These are phyloP conservation scores for Callopanchax toddi DNA, from an alignment of 2,113 vertebrate species.

Conservation along the genomic window DNA sequence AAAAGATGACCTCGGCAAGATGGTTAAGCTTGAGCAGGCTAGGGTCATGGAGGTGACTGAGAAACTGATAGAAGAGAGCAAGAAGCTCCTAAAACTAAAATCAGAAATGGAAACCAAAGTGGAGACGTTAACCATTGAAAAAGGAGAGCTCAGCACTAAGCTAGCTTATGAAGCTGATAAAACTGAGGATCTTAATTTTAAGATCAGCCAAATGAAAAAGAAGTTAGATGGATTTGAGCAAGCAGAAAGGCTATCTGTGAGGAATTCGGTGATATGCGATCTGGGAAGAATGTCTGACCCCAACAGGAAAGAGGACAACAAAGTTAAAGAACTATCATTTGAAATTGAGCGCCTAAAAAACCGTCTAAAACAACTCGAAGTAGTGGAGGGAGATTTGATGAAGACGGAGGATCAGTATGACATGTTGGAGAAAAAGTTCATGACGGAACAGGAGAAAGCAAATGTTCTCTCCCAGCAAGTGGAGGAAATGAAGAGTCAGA, in stretches of 20 bases:
- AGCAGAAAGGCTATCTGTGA: slow-evolving; percentile 82
- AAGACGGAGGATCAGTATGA: slow-evolving; percentile 97
- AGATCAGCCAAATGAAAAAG: slow-evolving; percentile 87
- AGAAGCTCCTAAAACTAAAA: slow-evolving; percentile 93
- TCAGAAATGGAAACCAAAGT: slow-evolving; percentile 96
- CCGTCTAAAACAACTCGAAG: slow-evolving; percentile 92
- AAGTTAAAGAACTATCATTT: slow-evolving; percentile 88
- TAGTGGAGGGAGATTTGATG: slow-evolving; percentile 94
- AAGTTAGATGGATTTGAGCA: slow-evolving; percentile 87
- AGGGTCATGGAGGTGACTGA: slow-evolving; percentile 97
- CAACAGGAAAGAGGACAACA: slow-evolving; percentile 83
- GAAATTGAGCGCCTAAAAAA: slow-evolving; percentile 93
- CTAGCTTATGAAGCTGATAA: slow-evolving; percentile 87
- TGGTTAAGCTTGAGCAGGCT: slow-evolving; percentile 89
- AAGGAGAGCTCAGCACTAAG: slow-evolving; percentile 84
- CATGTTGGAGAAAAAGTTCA: slow-evolving; percentile 91
- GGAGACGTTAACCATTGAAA: slow-evolving; percentile 85
- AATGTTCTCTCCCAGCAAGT: slow-evolving; percentile 92
- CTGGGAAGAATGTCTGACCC: slow-evolving; percentile 64
- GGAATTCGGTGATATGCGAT: slow-evolving; percentile 80
- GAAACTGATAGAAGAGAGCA: slow-evolving; percentile 97
- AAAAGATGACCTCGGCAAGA: slow-evolving; percentile 86
- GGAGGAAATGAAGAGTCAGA: slow-evolving; percentile 92
- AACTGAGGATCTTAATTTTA: slow-evolving; percentile 86
- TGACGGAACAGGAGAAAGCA: slow-evolving; percentile 94